These are phyloP conservation scores for Alethe castanea DNA, from an alignment of 2,113 vertebrate species.

Conservation along the genomic window DNA sequence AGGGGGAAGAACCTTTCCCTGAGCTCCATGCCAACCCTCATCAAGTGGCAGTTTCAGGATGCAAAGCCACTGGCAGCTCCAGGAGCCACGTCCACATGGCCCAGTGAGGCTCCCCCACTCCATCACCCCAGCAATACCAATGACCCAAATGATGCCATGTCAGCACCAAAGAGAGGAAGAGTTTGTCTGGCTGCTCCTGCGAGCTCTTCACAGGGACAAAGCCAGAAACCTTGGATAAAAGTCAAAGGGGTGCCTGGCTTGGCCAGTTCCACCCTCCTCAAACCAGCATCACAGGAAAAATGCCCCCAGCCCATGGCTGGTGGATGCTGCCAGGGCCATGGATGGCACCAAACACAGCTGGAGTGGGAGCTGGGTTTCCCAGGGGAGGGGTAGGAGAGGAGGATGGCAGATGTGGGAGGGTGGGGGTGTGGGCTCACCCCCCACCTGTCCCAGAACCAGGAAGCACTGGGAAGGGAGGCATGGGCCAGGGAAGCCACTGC, in stretches of 20 bases:
- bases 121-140: rapidly evolving
- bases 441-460: rapidly evolving
- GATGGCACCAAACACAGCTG: not conserved
- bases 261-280: not conserved
- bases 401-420: rapidly evolving
- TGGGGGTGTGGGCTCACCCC: not conserved
- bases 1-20: not conserved
- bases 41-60: not conserved
- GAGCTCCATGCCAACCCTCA: not conserved
- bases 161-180: not conserved
- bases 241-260: not conserved
- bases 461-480: rapidly evolving
- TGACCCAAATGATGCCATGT: not conserved
- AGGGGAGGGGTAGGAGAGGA: rapidly evolving
- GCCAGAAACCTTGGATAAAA: not conserved
- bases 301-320: rapidly evolving
- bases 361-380: not conserved
- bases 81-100: rapidly evolving
- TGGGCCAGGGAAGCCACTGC: not conserved
- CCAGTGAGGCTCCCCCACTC: not conserved
- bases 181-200: not conserved
- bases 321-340: not conserved
- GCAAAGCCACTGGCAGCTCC: not conserved
- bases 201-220: not conserved
- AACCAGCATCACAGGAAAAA: not conserved